These are phyloP conservation scores for Torymus tubicola DNA, from an alignment of 2,888 invertebrate species.

Conservation along the genomic window DNA sequence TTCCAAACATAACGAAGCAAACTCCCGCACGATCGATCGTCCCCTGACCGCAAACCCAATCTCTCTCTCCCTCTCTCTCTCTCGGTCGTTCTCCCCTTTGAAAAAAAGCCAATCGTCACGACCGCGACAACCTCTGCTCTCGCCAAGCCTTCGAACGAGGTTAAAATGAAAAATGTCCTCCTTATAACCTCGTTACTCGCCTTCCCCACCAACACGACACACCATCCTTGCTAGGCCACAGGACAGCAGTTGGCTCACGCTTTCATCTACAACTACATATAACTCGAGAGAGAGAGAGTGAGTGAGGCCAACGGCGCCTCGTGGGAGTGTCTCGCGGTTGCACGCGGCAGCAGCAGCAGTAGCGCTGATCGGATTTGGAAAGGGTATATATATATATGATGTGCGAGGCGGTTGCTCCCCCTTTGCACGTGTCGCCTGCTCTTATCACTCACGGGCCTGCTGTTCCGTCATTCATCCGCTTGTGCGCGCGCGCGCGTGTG, in stretches of 20 bases:
- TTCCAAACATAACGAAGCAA: too few species aligned
- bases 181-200: constrained; percentile 1
- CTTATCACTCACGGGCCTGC: neutral
- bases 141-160: constrained; percentile 5
- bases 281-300: too few species aligned
- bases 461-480: neutral
- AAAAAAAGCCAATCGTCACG: too few species aligned
- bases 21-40: neutral
- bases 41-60: neutral
- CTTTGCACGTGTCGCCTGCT: constrained; percentile 14
- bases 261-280: neutral
- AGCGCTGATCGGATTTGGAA: neutral
- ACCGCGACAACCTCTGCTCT: too few species aligned
- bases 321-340: constrained; percentile 40
- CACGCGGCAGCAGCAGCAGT: too few species aligned
- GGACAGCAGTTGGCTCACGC: neutral
- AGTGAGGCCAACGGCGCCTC: neutral
- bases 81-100: neutral
- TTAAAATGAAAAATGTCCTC: constrained; percentile 12
- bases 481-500: neutral
- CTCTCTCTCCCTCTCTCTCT: neutral
- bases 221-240: too few species aligned
- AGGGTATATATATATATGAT: neutral
- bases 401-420: too few species aligned
- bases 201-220: too few species aligned